Conservation (phyloP, 1,140 invertebrate species). For the Drosophila ogumai region DNA sequence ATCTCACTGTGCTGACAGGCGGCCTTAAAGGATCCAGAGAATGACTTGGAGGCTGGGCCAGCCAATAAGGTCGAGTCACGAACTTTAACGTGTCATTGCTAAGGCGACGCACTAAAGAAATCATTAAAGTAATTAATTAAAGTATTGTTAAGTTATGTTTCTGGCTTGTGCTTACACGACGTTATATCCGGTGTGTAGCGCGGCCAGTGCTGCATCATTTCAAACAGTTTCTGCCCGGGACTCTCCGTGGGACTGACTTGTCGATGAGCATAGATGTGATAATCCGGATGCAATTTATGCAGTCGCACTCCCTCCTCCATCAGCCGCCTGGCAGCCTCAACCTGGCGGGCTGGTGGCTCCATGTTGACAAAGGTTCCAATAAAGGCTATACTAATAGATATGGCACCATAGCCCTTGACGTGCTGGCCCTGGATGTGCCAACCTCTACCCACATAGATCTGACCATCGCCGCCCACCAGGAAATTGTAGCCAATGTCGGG, state of each 20-base stretch:
- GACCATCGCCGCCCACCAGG: slow-evolving; percentile 90
- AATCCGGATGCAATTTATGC: slow-evolving; percentile 86
- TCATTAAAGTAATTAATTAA: not conserved
- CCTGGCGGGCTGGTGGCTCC: slow-evolving; percentile 86
- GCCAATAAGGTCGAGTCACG: slow-evolving; percentile 86
- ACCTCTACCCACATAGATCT: slow-evolving; percentile 89
- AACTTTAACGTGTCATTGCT: slow-evolving; percentile 74
- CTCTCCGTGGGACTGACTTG: slow-evolving; percentile 87
- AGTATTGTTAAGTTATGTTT: not conserved
- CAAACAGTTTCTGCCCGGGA: slow-evolving; percentile 87
- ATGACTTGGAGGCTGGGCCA: slow-evolving; percentile 86
- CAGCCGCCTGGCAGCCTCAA: slow-evolving; percentile 86
- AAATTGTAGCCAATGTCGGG: slow-evolving; percentile 91
- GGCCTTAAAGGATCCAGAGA: slow-evolving; percentile 74
- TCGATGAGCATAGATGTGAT: slow-evolving; percentile 87
- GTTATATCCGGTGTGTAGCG: slow-evolving; percentile 83
- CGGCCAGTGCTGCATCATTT: slow-evolving; percentile 86
- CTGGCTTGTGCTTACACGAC: slow-evolving; percentile 33
- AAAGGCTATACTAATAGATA: slow-evolving; percentile 88
- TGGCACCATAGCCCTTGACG: slow-evolving; percentile 87
- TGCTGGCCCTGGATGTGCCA: slow-evolving; percentile 89
- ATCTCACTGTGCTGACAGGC: slow-evolving; percentile 85
- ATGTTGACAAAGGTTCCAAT: slow-evolving; percentile 89
- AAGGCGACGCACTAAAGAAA: slow-evolving; percentile 48
- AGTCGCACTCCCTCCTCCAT: slow-evolving; percentile 87